phyloP scores from a whole-genome alignment of 2,797 vertebrate species.

The Esox lucius region DNA sequence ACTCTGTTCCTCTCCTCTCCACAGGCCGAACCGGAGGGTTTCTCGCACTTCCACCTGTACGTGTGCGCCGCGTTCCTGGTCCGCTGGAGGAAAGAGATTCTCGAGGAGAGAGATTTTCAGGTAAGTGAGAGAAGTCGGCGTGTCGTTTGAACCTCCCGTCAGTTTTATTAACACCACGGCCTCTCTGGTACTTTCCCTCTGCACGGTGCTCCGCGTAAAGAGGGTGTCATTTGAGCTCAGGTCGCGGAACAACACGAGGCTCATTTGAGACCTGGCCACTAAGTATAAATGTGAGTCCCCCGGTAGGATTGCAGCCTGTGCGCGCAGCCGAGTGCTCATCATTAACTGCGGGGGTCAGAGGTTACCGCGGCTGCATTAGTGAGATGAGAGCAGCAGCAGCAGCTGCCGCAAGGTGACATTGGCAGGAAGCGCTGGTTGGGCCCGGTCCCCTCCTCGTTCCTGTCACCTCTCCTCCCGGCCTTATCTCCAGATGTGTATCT shows the following conservation, averaged over 20 bases:
- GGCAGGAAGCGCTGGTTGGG: conserved; percentile 44
- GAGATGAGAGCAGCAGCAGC: conserved; percentile 65
- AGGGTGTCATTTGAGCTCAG: conserved; percentile 10
- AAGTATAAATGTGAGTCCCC: not conserved
- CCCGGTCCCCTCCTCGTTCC: conserved; percentile 52
- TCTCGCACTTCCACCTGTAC: conserved; percentile 97
- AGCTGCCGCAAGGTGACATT: conserved; percentile 76
- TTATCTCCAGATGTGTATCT: conserved; percentile 14
- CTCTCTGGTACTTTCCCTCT: too few relatives aligned
- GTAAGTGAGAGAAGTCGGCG: conserved; percentile 67
- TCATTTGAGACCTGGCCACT: not conserved
- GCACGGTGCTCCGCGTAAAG: not conserved
- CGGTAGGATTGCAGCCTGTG: not conserved
- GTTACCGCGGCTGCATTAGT: conserved; percentile 66
- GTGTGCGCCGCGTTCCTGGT: conserved; percentile 97
- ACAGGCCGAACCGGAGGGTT: conserved; percentile 96
- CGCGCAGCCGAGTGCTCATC: conserved; percentile 49
- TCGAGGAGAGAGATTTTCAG: conserved; percentile 95
- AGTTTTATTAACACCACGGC: too few relatives aligned
- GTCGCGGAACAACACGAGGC: not conserved
- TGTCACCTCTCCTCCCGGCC: conserved; percentile 35
- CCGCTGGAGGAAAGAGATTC: conserved; percentile 92
- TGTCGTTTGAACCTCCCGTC: too few relatives aligned
- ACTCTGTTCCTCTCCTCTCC: conserved; percentile 33
- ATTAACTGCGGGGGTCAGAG: conserved; percentile 65